Percentiles rank a stretch among this genome's conserved stretches.
These are phyloP conservation scores for Agriotes lineatus DNA, from an alignment of 2,888 invertebrate genomes.

Conservation along the genomic window DNA sequence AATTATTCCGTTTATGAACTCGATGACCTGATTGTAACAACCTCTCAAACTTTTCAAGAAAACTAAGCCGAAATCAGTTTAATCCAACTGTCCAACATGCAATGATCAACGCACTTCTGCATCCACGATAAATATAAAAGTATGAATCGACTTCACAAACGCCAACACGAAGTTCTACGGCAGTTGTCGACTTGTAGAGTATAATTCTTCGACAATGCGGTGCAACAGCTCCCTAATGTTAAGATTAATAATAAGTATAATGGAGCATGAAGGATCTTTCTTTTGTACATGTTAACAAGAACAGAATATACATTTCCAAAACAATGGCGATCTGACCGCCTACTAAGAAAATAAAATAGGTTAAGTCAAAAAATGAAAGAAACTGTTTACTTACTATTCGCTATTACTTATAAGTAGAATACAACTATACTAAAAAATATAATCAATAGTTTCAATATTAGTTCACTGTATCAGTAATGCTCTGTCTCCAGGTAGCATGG, in stretches of 20 bases:
- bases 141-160: neutral
- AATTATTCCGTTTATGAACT: neutral
- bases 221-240: slow-evolving; percentile 6
- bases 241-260: slow-evolving; percentile 4
- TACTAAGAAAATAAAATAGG: neutral
- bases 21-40: too few species aligned
- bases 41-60: too few species aligned
- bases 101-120: too few species aligned
- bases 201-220: neutral
- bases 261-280: neutral
- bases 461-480: slow-evolving; percentile 74
- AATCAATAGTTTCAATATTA: slow-evolving; percentile 41
- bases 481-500: slow-evolving; percentile 86
- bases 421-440: slow-evolving; percentile 23
- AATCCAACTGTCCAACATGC: too few species aligned
- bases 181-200: too few species aligned
- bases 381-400: neutral
- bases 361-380: neutral
- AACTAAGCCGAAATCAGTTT: too few species aligned
- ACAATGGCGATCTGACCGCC: neutral
- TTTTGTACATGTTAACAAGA: slow-evolving; percentile 8
- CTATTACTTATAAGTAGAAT: slow-evolving; percentile 8
- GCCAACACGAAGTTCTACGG: too few species aligned
- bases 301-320: slow-evolving; percentile 1
- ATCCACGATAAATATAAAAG: neutral